Evolutionary conservation across 2,797 vertebrate genomes (phyloP), one percentile per base, ranked within the genome.

Genomic region (Natrix natrix): DNA sequence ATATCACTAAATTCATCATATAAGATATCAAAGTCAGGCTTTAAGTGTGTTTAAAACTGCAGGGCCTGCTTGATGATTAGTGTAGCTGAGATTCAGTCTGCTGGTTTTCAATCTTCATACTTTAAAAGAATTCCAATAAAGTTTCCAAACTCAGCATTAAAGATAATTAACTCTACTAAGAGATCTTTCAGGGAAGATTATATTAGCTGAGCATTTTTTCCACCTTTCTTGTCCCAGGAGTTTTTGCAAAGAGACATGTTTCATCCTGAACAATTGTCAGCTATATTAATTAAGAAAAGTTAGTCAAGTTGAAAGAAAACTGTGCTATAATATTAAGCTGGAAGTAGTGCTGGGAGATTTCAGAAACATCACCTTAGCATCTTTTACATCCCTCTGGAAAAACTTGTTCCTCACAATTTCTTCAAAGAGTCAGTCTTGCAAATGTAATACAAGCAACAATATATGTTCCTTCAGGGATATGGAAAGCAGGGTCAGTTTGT

Each of bases 281-380:
- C 74, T 94, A 63, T 55, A 89, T 94, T 95, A 95, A 96, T 96
- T 96, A 97, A 95, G 78, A 95, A 95, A 96, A 97, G 92, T 83
- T 86, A 87, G 24, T 92, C 90, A 93, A 95, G 60, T 91, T 94
- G 91, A 93, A 93, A 94, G 88, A 89, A 95, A 96, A 90, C 89
- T 56, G 22, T 52, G 54, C 17, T 90, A 56, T 8, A 90, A 2
- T 86, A 59, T 78, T 92, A 93, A 91, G 10, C 86, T 94, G 93
- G 93, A 96, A 94, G 11, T 94, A 26, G 60, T 92, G 95, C 78
- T 92, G 11, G 43, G 92, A 93, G 90, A 87, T 56, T 91, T 90
- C 89, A 91, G 83, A n/a, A 90, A 22, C 2, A 61, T 92, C 20
- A 86, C 74, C 20, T 83, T 55, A 91, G 63, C 59, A 83, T 59